Percentiles rank a stretch among this genome's conserved stretches.
Conservation (phyloP, 2,113 vertebrate species). For the Tychaedon coryphoeus region DNA sequence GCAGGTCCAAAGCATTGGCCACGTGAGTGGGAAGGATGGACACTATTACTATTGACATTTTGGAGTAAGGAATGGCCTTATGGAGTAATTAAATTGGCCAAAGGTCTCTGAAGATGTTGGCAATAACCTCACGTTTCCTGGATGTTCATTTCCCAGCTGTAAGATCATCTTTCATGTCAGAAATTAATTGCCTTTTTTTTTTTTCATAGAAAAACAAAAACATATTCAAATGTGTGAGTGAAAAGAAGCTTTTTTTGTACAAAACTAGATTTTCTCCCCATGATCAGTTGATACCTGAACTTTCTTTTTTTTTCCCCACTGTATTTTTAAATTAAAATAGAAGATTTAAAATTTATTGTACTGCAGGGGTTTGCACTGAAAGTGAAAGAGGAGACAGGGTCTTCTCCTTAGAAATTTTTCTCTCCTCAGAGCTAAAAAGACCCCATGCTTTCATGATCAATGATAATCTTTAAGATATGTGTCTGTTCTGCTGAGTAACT, state of each 20-base stretch:
- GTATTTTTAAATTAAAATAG: background rate
- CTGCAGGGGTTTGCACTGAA: background rate
- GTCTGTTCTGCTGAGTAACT: background rate
- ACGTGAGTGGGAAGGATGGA: background rate
- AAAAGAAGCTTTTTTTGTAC: background rate
- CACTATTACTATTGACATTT: background rate
- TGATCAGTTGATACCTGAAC: background rate
- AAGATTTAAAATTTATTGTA: background rate
- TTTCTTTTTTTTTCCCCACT: rapidly evolving
- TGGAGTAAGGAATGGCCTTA: background rate
- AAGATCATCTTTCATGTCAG: background rate
- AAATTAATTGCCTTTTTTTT: background rate
- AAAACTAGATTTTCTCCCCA: background rate
- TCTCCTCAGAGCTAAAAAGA: background rate
- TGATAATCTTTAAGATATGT: background rate
- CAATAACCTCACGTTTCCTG: background rate
- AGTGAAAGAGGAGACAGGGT: background rate
- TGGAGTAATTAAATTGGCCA: background rate
- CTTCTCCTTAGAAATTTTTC: background rate
- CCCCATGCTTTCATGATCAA: background rate
- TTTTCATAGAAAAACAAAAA: background rate
- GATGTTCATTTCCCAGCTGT: background rate
- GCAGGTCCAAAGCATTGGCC: background rate
- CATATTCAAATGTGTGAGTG: background rate
- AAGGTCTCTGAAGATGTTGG: background rate